A percentile compares a stretch with the other conserved stretches of the same genome.
phyloP scores from a whole-genome alignment of 2,888 invertebrate species.

The Blera fallax region DNA sequence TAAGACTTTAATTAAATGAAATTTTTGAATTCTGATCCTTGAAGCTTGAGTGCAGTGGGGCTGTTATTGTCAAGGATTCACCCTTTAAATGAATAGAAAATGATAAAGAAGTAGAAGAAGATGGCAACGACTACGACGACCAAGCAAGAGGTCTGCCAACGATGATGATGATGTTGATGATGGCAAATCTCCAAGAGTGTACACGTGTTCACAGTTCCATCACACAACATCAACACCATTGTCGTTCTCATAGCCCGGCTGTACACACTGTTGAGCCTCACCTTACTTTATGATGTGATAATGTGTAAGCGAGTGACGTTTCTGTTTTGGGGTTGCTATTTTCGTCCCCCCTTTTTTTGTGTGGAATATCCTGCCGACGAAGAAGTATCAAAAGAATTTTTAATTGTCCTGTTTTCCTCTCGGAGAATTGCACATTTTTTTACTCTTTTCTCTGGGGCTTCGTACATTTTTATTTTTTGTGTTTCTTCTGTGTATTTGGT shows the following conservation, averaged over 20 bases:
- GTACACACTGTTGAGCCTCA: constrained; percentile 58
- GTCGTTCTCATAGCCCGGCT: constrained; percentile 33
- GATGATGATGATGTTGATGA: constrained; percentile 37
- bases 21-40: constrained; percentile 70
- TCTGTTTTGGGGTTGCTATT: constrained; percentile 44
- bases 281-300: constrained; percentile 68
- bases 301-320: constrained; percentile 63
- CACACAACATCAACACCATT: constrained; percentile 55
- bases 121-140: too few species aligned
- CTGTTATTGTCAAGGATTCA: constrained; percentile 39
- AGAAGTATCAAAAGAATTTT: constrained; percentile 66
- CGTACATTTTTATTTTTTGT: background rate
- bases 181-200: constrained; percentile 63
- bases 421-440: constrained; percentile 23
- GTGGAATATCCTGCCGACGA: constrained; percentile 16
- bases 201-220: constrained; percentile 61
- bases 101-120: background rate
- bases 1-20: constrained; percentile 72
- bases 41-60: constrained; percentile 40
- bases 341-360: constrained; percentile 9
- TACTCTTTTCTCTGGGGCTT: constrained; percentile 3
- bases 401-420: constrained; percentile 64
- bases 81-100: constrained; percentile 19
- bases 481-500: background rate
- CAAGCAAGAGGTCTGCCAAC: background rate